phyloP scores from a whole-genome alignment of 2,888 invertebrate genomes.

The Seira sanloemensis region DNA sequence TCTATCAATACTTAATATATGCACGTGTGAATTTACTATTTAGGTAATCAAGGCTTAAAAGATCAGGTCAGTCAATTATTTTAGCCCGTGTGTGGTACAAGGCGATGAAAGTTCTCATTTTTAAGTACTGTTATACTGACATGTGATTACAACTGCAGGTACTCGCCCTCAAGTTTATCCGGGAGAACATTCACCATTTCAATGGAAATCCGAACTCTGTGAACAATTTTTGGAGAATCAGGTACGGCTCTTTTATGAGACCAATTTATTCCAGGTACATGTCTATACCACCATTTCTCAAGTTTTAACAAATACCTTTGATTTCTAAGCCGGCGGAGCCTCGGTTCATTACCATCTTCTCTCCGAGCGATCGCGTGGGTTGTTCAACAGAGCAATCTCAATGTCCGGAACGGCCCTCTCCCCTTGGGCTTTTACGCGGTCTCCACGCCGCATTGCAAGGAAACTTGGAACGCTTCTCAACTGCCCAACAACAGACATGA shows the following conservation, averaged over 20 bases:
- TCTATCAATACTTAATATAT: background rate
- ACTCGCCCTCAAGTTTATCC: conserved; percentile 69
- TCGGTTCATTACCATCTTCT: conserved; percentile 71
- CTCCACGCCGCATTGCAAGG: conserved; percentile 78
- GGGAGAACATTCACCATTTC: conserved; percentile 67
- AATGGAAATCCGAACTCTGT: conserved; percentile 67
- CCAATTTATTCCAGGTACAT: too few species aligned
- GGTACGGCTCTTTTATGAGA: too few species aligned
- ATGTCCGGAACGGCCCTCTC: conserved; percentile 75
- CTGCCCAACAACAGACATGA: conserved; percentile 75
- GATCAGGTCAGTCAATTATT: background rate
- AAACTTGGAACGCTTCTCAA: conserved; percentile 68
- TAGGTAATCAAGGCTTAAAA: conserved; percentile 37
- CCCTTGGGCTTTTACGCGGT: conserved; percentile 77
- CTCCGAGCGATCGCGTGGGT: conserved; percentile 67
- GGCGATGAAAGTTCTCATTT: too few species aligned
- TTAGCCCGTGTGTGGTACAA: too few species aligned
- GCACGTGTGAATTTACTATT: background rate
- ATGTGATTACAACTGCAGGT: conserved; percentile 46
- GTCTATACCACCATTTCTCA: background rate
- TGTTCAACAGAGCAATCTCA: conserved; percentile 76
- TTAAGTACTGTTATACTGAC: background rate
- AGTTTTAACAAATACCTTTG: background rate
- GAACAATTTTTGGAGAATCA: conserved; percentile 68
- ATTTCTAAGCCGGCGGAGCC: conserved; percentile 30